Percentiles rank a stretch among this genome's conserved stretches.
These are phyloP conservation scores for Atractosteus spatula DNA, from an alignment of 2,113 vertebrate genomes.

Conservation along the genomic window DNA sequence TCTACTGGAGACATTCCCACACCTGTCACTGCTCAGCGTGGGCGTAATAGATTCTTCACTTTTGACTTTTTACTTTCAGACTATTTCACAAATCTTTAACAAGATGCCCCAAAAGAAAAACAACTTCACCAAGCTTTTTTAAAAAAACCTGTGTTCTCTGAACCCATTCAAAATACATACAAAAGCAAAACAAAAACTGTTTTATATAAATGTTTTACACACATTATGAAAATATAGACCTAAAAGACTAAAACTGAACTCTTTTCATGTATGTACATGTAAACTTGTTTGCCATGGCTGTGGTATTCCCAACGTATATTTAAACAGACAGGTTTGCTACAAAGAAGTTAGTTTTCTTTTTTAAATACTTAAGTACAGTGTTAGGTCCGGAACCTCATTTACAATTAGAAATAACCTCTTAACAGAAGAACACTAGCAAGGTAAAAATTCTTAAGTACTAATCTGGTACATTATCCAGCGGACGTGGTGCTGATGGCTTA, in stretches of 20 bases:
- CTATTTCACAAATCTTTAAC: too few species aligned
- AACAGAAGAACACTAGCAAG: too few species aligned
- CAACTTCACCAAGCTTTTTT: too few species aligned
- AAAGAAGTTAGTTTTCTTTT: not conserved
- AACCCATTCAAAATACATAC: not conserved
- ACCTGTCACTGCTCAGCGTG: too few species aligned
- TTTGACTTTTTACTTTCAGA: too few species aligned
- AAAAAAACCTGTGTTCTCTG: too few species aligned
- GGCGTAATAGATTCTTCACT: too few species aligned
- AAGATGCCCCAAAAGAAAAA: too few species aligned
- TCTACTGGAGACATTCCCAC: too few species aligned
- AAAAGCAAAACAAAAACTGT: not conserved
- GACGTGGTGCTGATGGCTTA: not conserved
- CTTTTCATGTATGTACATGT: not conserved
- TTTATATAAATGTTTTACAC: not conserved
- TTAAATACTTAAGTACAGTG: constrained; percentile 1
- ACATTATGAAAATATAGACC: constrained; percentile 21
- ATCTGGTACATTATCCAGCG: not conserved
- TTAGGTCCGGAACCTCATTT: not conserved
- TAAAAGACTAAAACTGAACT: not conserved
- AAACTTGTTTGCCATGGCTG: not conserved
- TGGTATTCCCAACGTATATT: constrained; percentile 12
- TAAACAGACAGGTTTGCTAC: not conserved
- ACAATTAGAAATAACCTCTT: too few species aligned
- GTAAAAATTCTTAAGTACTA: not conserved